These are phyloP conservation scores for Drosophila pseudoobscura DNA, from an alignment of 1,140 invertebrate species.

Conservation along the genomic window DNA sequence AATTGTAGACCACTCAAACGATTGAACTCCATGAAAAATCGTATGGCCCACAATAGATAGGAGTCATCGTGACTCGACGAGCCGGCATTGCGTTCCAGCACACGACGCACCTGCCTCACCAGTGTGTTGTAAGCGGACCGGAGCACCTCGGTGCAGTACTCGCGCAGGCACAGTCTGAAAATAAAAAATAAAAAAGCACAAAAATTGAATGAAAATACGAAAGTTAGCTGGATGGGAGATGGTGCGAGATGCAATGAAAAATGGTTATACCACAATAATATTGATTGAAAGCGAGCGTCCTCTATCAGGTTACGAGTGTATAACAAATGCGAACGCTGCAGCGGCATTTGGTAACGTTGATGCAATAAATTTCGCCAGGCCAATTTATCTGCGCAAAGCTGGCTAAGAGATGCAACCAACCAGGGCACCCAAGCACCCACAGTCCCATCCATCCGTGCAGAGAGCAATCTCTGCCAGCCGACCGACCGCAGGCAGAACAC, in stretches of 20 bases:
- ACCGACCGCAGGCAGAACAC: slow-evolving; percentile 55
- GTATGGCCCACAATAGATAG: slow-evolving; percentile 96
- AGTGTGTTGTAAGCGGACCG: slow-evolving; percentile 93
- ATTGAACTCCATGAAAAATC: slow-evolving; percentile 99
- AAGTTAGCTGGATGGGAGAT: background rate
- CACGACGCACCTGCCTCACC: slow-evolving; percentile 82
- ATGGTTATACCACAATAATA: slow-evolving; percentile 80
- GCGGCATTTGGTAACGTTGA: slow-evolving; percentile 70
- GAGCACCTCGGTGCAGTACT: slow-evolving; percentile 97
- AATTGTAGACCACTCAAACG: slow-evolving; percentile 92
- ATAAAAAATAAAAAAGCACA: background rate
- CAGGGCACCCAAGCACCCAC: slow-evolving; percentile 1
- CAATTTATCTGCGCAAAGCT: slow-evolving; percentile 76
- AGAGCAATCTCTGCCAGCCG: slow-evolving; percentile 54
- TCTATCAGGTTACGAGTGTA: slow-evolving; percentile 39
- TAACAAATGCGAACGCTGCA: slow-evolving; percentile 67
- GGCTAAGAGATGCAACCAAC: slow-evolving; percentile 55
- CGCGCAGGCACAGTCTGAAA: slow-evolving; percentile 91
- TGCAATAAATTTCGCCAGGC: slow-evolving; percentile 73
- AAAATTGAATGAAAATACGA: slow-evolving; percentile 21
- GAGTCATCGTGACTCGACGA: slow-evolving; percentile 91
- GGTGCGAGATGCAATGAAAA: slow-evolving; percentile 58
- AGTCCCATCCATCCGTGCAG: slow-evolving; percentile 16
- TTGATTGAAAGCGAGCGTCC: slow-evolving; percentile 75
- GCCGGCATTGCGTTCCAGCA: slow-evolving; percentile 78